Evolutionary conservation across 2,113 vertebrate species (phyloP), one percentile per base, ranked within the genome.

Genomic region (Willisornis vidua): DNA sequence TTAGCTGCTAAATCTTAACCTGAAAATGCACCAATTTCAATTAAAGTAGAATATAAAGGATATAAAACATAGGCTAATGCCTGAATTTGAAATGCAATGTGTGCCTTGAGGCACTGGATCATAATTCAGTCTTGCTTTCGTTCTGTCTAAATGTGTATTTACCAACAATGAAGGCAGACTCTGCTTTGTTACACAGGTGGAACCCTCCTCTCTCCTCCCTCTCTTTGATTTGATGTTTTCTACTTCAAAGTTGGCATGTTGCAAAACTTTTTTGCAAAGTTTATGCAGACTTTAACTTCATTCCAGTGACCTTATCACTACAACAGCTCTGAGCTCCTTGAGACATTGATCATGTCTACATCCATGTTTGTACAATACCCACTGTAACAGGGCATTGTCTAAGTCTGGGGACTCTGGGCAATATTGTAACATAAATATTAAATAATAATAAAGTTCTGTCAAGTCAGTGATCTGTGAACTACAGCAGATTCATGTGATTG

Each of bases 371-470:
- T 94, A 93, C 63, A 95, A 95, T 71, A 73, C 87, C 78, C 85
- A 74, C 28, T 26, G 72, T 93, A 90, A 79, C 62, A 93, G 46
- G 82, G 72, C 82, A 91, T 6, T 91, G 87, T 43, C 89, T 87
- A 57, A 87, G 87, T 48, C 87, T 91, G 55, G 82, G 89, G 87
- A 91, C 82, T 74, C 63, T 90, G 78, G 71, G 75, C 82, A 96
- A 93, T 90, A 94, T 33, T 80, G 48, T 93, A 94, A 85, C 82
- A 94, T 89, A 94, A 94, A 96, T 95, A 94, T 95, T 87, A 96
- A 96, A 94, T 93, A 96, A 95, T 88, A 94, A 96, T 93, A 82
- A 89, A 92, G 63, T 71, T 94, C 94, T 96, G 82, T 96, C 90
- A 97, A 96, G 68, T 84, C 94, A 93, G 87, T 79, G 93, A 95